Evolutionary conservation across 2,797 vertebrate species (phyloP), one percentile per base, ranked within the genome.

Genomic region (Petrocephalus schoutedeni): DNA sequence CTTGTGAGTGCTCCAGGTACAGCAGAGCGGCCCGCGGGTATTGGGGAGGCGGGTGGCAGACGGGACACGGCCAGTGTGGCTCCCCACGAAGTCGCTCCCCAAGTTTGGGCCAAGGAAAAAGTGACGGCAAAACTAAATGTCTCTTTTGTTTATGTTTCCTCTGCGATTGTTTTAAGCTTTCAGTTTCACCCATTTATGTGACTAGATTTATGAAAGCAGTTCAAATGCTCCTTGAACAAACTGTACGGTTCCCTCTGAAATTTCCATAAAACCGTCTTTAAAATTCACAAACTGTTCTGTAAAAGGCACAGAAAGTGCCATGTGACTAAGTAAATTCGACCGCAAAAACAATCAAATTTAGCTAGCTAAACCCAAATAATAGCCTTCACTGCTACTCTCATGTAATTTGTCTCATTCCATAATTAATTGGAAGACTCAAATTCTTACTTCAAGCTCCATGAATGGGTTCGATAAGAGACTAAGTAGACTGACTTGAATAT

Each of bases 371-470:
- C 36, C 61, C 10, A 41, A 74, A 74, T 19, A 74, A 41, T 16
- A 19, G 36, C 71, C 14, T 19, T 74, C 16, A 16, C 67, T 16
- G 5, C 32, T 74, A 41, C 71, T 45, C 58, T 21, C 7, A 23
- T 3, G 23, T 85, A 77, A 51, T 86, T 67, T 88, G 53, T 77
- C 88, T 74, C 71, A 21, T 12, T 89, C 45, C 89, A 87, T 67
- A 87, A 89, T 88, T 54, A 82, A 87, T 89, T 77, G 36, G 36
- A 10, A 57, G 45, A 57, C 80, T 58, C 67, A 86, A 85, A 19
- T 89, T 89, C 80, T 51, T 87, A 88, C 87, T 89, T 87, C 88
- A 53, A 86, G 23, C n/a, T 54, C 80, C 49, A 87, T 87, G 32
- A 88, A 28, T 21, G 83, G 87, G 85, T 87, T 86, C 87, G 83